Conservation (phyloP, 2,888 invertebrate species). For the Geophilus truncorum region DNA sequence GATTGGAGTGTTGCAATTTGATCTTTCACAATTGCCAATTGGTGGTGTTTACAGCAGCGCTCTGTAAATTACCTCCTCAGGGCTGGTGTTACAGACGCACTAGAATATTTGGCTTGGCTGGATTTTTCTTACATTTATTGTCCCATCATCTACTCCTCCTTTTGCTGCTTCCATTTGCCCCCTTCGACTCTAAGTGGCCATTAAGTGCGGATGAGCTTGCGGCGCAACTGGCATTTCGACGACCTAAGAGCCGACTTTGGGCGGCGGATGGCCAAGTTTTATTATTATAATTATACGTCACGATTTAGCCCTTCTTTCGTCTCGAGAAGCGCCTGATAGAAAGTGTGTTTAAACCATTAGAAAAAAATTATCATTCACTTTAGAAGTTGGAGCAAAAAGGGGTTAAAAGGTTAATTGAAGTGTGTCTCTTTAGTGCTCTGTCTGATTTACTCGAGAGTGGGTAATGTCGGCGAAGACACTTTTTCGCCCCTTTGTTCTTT, state of each 20-base stretch:
- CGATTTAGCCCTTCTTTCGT: background rate
- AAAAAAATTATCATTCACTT: conserved; percentile 6
- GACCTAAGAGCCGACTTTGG: conserved; percentile 15
- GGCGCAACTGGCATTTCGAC: conserved; percentile 24
- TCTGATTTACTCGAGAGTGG: background rate
- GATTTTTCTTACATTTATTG: conserved; percentile 23
- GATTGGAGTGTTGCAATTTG: conserved; percentile 1
- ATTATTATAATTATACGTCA: conserved; percentile 27
- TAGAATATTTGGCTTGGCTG: background rate
- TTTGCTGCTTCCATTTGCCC: conserved; percentile 22
- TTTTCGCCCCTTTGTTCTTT: background rate
- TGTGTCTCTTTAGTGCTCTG: background rate
- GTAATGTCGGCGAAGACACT: background rate
- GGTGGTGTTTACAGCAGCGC: background rate
- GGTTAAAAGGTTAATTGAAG: background rate
- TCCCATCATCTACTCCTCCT: conserved; percentile 1
- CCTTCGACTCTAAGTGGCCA: conserved; percentile 27
- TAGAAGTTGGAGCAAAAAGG: background rate
- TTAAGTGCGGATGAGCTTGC: conserved; percentile 19
- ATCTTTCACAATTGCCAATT: conserved; percentile 1
- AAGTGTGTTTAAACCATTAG: conserved; percentile 25
- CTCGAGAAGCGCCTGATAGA: background rate
- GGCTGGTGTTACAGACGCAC: background rate
- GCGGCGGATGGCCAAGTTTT: conserved; percentile 17
- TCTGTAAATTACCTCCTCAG: background rate